Evolutionary conservation across 1,140 invertebrate species (phyloP).

Genomic region (Colletes gigas): DNA sequence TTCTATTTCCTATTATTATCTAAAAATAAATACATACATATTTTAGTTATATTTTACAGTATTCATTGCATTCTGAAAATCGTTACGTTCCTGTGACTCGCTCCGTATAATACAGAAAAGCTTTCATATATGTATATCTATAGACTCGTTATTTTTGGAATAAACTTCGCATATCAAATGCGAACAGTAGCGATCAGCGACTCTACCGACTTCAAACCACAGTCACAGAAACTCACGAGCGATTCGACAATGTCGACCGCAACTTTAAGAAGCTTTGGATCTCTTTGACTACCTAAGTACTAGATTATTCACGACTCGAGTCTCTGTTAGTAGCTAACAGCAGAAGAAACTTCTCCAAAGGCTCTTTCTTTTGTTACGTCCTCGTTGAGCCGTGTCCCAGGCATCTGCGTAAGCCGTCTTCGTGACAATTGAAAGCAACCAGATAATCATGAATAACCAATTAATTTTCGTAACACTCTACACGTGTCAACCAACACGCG

Average conservation of each 20-base stretch:
- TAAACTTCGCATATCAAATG: no score
- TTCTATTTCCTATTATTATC: no score
- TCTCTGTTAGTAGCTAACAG: neutral
- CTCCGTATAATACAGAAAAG: no score
- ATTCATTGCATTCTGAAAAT: no score
- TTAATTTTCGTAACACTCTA: constrained; percentile 13
- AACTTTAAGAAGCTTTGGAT: constrained; percentile 15
- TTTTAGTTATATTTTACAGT: no score
- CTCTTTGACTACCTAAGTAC: neutral
- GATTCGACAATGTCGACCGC: neutral
- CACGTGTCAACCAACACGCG: neutral
- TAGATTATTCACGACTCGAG: constrained; percentile 36
- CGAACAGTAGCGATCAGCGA: neutral
- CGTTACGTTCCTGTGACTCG: no score
- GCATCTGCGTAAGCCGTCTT: constrained; percentile 6
- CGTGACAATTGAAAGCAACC: neutral
- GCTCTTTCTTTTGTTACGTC: constrained; percentile 5
- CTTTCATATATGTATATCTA: no score
- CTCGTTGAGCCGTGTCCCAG: neutral
- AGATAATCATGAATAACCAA: constrained; percentile 43
- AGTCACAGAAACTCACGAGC: neutral
- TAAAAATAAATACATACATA: no score
- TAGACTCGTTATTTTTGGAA: no score
- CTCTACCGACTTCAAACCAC: neutral
- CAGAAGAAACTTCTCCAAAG: neutral